Evolutionary conservation across 2,888 invertebrate species (phyloP), one percentile per base, ranked within the genome.

Genomic region (Mylabris sibirica): DNA sequence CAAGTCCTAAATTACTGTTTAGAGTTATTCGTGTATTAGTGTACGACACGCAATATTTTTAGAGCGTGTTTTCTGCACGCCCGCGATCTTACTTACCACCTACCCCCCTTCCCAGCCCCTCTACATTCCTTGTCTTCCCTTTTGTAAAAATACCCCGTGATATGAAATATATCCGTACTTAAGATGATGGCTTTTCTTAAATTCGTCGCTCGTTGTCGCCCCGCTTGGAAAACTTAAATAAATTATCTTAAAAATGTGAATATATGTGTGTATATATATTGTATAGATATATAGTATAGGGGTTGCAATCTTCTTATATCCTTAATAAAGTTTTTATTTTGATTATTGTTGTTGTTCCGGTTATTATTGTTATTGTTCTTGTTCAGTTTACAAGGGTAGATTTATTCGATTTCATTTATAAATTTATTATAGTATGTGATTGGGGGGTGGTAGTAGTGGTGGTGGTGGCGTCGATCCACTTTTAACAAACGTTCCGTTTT

Each of bases 181-280:
- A 85, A 83, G 84, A 82, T 85, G 85, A 85, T 85, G 81, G 85
- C 85, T 85, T 85, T 85, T 83, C 84, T 84, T 85, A 84, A 85
- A 85, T 83, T 85, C 85, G 84, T 81, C 82, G 81, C 80, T 76
- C 80, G 80, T 80, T 78, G 81, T 81, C 81, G 81, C 79, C 76
- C 75, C 72, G 68, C 68, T 62, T 41, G 35, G 35, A 24, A 76
- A 82, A 81, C 83, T 80, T 81, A 83, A 83, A 84, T 83, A 84
- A 84, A 84, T 84, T 84, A 84, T 83, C 49, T 20, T 11, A 20
- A 49, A 30, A 49, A 78, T 79, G 78, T 79, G 78, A 77, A 76
- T 78, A 78, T 81, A 71, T 77, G 79, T 80, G 78, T 76, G 76
- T 79, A 82, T 82, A 82, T 82, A 82, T 83, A 80, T 81, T 75